Conservation (phyloP, 2,888 invertebrate genomes). For the Lissonota sp. region DNA sequence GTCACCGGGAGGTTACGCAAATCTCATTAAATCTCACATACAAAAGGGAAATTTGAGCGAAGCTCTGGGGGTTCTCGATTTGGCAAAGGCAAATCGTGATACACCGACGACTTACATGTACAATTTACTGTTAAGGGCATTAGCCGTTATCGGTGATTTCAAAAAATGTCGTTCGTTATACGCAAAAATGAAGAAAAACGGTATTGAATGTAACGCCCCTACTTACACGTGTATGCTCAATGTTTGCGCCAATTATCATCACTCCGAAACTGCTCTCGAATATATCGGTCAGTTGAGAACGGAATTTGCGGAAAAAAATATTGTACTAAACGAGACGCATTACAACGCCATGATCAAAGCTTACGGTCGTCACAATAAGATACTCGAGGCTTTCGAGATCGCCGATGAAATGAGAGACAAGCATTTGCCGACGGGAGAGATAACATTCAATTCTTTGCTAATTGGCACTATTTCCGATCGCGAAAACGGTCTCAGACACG, state of each 20-base stretch:
- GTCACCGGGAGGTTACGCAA: slow-evolving; percentile 88
- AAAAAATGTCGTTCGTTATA: slow-evolving; percentile 94
- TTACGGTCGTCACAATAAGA: slow-evolving; percentile 93
- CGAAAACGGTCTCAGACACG: slow-evolving; percentile 92
- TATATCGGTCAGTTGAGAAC: slow-evolving; percentile 88
- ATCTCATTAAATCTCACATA: slow-evolving; percentile 89
- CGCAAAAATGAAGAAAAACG: slow-evolving; percentile 92
- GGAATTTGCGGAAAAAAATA: slow-evolving; percentile 88
- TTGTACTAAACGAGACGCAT: slow-evolving; percentile 90
- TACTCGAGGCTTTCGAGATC: slow-evolving; percentile 90
- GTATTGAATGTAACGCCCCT: slow-evolving; percentile 88
- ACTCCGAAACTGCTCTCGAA: slow-evolving; percentile 87
- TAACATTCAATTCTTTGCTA: slow-evolving; percentile 92
- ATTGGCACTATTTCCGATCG: slow-evolving; percentile 93
- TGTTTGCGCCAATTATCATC: slow-evolving; percentile 92
- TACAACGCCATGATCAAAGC: slow-evolving; percentile 97
- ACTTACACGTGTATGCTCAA: slow-evolving; percentile 95
- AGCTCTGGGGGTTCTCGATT: slow-evolving; percentile 92
- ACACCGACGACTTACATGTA: slow-evolving; percentile 92
- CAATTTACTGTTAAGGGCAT: slow-evolving; percentile 92
- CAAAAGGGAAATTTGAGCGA: slow-evolving; percentile 88
- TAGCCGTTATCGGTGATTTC: slow-evolving; percentile 93
- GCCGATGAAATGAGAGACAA: slow-evolving; percentile 93
- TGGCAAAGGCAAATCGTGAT: slow-evolving; percentile 91
- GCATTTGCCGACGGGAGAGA: slow-evolving; percentile 86